phyloP scores from a whole-genome alignment of 2,797 vertebrate genomes.

The Esox lucius region DNA sequence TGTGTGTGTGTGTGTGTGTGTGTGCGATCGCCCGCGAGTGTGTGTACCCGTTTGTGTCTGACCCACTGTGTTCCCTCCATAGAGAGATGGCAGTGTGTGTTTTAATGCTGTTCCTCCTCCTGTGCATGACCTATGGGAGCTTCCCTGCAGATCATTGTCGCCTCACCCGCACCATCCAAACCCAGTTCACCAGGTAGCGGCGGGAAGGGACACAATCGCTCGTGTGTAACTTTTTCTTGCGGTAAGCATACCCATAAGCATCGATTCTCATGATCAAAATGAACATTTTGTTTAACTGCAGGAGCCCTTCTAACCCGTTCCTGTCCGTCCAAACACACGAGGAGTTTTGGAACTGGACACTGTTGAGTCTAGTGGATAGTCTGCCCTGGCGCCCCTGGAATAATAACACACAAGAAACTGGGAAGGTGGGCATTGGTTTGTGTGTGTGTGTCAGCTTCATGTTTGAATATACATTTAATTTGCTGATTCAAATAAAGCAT shows the following conservation, averaged over 20 bases:
- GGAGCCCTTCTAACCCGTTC: slow-evolving; percentile 51
- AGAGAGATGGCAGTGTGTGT: slow-evolving; percentile 65
- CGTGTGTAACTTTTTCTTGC: not conserved
- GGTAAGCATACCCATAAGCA: not conserved
- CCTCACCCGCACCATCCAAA: slow-evolving; percentile 69
- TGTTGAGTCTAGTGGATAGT: slow-evolving; percentile 62
- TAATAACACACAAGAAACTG: slow-evolving; percentile 8
- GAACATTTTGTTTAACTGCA: slow-evolving; percentile 31
- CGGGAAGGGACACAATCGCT: not conserved
- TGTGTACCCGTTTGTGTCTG: not conserved
- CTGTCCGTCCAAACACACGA: slow-evolving; percentile 53
- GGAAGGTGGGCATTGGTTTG: slow-evolving; percentile 53
- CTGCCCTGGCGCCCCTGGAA: slow-evolving; percentile 48
- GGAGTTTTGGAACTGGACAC: slow-evolving; percentile 79
- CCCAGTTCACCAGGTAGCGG: slow-evolving; percentile 70
- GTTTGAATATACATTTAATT: too few species aligned
- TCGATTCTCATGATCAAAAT: not conserved
- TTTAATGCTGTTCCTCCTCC: slow-evolving; percentile 66
- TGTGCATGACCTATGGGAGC: slow-evolving; percentile 61
- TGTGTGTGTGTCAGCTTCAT: not conserved
- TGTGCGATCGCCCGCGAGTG: not conserved
- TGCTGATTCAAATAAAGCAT: not conserved
- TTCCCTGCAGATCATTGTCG: slow-evolving; percentile 53
- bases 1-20: slow-evolving; percentile 16
- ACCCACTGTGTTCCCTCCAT: slow-evolving; percentile 9